These are phyloP conservation scores for Montipora efflorescens DNA, from an alignment of 64 coral and sea anemone species.

Conservation along the genomic window DNA sequence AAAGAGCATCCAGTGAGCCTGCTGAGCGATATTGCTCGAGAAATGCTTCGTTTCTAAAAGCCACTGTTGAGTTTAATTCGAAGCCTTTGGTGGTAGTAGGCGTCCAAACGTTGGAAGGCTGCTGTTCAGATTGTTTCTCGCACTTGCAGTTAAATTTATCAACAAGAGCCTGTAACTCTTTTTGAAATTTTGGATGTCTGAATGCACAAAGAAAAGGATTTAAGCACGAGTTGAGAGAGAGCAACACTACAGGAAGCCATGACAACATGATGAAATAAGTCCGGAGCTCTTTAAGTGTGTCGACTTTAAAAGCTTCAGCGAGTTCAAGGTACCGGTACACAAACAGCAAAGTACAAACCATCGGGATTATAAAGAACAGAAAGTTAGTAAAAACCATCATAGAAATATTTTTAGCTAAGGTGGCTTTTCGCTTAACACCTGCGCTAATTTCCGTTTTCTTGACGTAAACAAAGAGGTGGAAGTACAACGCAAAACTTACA, in stretches of 20 bases:
- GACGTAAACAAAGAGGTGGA: constrained; percentile 45
- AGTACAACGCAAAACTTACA: constrained; percentile 51
- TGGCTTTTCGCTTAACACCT: constrained; percentile 57
- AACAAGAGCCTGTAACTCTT: background rate
- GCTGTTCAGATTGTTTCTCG: background rate
- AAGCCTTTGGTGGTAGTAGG: background rate
- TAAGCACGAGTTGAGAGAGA: constrained; percentile 67
- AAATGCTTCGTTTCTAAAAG: background rate
- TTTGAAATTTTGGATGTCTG: constrained; percentile 57
- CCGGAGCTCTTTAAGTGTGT: constrained; percentile 12
- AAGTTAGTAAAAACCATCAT: constrained; percentile 62
- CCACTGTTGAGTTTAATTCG: background rate
- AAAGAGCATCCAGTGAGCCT: background rate
- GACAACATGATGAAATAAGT: constrained; percentile 63
- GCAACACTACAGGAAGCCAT: constrained; percentile 59
- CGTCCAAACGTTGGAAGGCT: background rate
- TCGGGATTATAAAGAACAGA: constrained; percentile 39
- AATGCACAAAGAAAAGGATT: constrained; percentile 72
- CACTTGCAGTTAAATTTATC: background rate
- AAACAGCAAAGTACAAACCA: constrained; percentile 51
- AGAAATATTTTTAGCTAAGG: constrained; percentile 63
- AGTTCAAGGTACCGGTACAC: constrained; percentile 21
- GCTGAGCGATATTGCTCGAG: background rate
- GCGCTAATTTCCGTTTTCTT: constrained; percentile 24
- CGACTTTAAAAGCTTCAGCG: background rate